Percentiles rank a stretch among this genome's conserved stretches.
Conservation (phyloP, 2,888 invertebrate species). For the Acrocyrtus sp. region DNA sequence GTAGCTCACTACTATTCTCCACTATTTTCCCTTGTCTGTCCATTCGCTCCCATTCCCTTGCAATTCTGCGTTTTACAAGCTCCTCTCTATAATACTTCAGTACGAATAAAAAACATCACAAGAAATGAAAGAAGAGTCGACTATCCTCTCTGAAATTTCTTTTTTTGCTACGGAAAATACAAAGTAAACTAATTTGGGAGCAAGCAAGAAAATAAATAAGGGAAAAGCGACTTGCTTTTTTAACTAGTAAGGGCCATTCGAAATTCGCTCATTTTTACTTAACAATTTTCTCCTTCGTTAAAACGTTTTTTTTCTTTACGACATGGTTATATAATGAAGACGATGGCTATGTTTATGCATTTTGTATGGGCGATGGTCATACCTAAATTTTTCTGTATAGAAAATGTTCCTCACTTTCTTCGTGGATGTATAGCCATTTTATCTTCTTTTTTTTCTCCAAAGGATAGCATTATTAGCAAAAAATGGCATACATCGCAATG, state of each 20-base stretch:
- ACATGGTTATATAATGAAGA: no score
- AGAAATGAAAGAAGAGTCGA: background rate
- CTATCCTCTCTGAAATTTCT: background rate
- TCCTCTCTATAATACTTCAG: background rate
- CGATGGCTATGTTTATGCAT: no score
- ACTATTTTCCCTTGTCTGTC: background rate
- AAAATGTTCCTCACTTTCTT: no score
- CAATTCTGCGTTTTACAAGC: background rate
- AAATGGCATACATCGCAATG: no score
- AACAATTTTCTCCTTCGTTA: background rate
- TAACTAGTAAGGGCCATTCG: no score
- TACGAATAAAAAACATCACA: background rate
- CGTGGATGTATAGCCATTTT: no score
- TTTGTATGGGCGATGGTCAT: no score
- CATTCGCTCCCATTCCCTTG: background rate
- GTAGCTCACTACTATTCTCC: background rate
- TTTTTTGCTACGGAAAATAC: background rate
- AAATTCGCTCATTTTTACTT: no score
- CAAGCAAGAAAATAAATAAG: background rate
- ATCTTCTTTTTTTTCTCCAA: no score
- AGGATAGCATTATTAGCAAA: no score
- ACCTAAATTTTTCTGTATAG: no score
- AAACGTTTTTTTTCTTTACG: background rate
- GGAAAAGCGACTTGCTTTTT: background rate
- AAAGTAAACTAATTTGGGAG: background rate